These are phyloP conservation scores for Poliocrania exsul DNA, from an alignment of 2,797 vertebrate species.

Conservation along the genomic window DNA sequence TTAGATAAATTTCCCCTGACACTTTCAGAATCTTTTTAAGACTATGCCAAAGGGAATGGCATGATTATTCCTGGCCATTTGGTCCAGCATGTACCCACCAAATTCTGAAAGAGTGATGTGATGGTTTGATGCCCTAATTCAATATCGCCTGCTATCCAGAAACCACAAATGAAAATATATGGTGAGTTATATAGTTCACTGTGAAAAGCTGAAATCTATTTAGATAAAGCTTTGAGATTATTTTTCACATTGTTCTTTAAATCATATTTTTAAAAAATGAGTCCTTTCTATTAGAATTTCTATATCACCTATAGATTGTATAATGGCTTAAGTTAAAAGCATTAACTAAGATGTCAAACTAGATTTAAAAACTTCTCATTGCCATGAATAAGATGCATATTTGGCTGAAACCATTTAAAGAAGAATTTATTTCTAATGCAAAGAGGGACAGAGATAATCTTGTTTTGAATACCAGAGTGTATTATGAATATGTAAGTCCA, in stretches of 20 bases:
- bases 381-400: background rate
- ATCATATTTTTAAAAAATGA: background rate
- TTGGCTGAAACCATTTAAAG: background rate
- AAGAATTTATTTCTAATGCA: background rate
- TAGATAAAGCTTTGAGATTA: background rate
- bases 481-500: background rate
- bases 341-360: conserved; percentile 2
- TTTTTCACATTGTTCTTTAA: background rate
- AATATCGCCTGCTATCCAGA: background rate
- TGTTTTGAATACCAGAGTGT: background rate
- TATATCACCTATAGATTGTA: background rate
- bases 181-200: background rate
- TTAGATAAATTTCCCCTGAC: background rate
- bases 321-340: conserved; percentile 3
- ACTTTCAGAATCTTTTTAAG: conserved; percentile 2
- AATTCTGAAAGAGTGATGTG: background rate
- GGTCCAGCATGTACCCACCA: background rate
- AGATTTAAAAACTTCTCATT: background rate
- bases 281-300: background rate
- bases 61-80: background rate
- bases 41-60: background rate
- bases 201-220: conserved; percentile 15
- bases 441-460: background rate
- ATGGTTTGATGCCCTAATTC: conserved; percentile 20
- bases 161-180: conserved; percentile 23